These are phyloP conservation scores for Hylyphantes graminicola DNA, from an alignment of 1,140 invertebrate species.

Conservation along the genomic window DNA sequence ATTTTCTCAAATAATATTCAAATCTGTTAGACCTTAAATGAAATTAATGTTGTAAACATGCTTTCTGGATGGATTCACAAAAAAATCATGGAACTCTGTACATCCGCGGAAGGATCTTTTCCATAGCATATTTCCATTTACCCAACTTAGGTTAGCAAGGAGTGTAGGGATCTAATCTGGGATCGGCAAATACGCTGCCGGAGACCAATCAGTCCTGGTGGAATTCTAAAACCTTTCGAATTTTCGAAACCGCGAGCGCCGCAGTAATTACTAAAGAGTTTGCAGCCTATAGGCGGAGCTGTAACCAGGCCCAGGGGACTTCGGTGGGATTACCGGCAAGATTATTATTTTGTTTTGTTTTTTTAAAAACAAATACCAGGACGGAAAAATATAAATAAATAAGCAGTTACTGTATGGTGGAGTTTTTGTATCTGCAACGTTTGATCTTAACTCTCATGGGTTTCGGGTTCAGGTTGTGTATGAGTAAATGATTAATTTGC, in stretches of 20 bases:
- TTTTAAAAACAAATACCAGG: constrained; percentile 31
- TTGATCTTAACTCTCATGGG: constrained; percentile 6
- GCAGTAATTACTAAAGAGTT: constrained; percentile 59
- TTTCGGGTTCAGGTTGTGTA: constrained; percentile 13
- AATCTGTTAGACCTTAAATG: no score
- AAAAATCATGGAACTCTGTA: no score
- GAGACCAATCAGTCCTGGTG: background rate
- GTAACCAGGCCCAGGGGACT: constrained; percentile 45
- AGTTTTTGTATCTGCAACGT: background rate
- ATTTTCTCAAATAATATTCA: no score
- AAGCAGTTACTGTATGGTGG: constrained; percentile 24
- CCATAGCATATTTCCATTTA: no score
- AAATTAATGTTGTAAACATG: no score
- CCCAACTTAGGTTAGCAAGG: no score
- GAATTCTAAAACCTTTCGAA: constrained; percentile 58
- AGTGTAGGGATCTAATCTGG: no score
- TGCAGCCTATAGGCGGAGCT: constrained; percentile 48
- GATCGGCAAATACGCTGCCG: no score
- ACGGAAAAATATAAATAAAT: constrained; percentile 54
- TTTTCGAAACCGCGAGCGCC: constrained; percentile 41
- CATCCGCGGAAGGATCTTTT: no score
- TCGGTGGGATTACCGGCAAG: constrained; percentile 34
- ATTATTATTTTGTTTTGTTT: constrained; percentile 48
- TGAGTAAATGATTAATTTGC: constrained; percentile 56
- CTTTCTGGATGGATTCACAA: no score